Conservation (phyloP, 92 coral and sea anemone genomes). For the Epizoanthus rinbou region DNA sequence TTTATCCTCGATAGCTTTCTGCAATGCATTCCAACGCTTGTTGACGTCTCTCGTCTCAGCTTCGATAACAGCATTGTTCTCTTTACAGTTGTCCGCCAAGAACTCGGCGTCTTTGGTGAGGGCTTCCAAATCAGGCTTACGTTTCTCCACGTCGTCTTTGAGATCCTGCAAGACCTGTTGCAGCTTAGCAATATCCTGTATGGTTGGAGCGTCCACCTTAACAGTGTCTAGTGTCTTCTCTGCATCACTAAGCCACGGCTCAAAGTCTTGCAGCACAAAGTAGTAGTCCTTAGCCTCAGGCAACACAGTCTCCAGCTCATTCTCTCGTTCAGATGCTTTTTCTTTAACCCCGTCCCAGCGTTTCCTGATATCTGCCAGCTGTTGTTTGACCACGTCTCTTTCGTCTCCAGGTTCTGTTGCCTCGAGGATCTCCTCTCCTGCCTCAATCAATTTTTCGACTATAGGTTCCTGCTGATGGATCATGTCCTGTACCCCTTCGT, state of each 20-base stretch:
- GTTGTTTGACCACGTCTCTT: slow-evolving; percentile 65
- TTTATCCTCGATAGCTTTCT: slow-evolving; percentile 69
- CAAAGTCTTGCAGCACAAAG: slow-evolving; percentile 56
- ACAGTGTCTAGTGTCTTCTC: slow-evolving; percentile 71
- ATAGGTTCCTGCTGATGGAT: slow-evolving; percentile 84
- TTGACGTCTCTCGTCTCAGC: slow-evolving; percentile 73
- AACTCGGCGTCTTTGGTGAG: slow-evolving; percentile 78
- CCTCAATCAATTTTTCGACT: slow-evolving; percentile 77
- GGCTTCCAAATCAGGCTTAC: slow-evolving; percentile 69
- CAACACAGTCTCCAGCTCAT: slow-evolving; percentile 59
- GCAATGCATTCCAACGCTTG: slow-evolving; percentile 83
- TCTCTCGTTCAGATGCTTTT: slow-evolving; percentile 67
- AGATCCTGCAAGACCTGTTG: slow-evolving; percentile 71
- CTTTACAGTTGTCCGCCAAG: slow-evolving; percentile 80
- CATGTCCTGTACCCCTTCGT: slow-evolving; percentile 71
- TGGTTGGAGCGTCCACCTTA: slow-evolving; percentile 63
- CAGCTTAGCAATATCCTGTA: slow-evolving; percentile 72
- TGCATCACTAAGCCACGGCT: slow-evolving; percentile 81
- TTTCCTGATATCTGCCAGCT: slow-evolving; percentile 75
- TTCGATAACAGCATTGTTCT: slow-evolving; percentile 80
- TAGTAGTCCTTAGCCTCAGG: slow-evolving; percentile 81
- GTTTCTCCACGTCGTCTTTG: slow-evolving; percentile 83
- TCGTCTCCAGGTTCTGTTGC: slow-evolving; percentile 81
- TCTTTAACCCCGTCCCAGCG: slow-evolving; percentile 82
- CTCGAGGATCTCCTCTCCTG: slow-evolving; percentile 84